Base-by-base conservation (phyloP, 1,140 invertebrate species). In the Lanistes nyassanus region DNA sequence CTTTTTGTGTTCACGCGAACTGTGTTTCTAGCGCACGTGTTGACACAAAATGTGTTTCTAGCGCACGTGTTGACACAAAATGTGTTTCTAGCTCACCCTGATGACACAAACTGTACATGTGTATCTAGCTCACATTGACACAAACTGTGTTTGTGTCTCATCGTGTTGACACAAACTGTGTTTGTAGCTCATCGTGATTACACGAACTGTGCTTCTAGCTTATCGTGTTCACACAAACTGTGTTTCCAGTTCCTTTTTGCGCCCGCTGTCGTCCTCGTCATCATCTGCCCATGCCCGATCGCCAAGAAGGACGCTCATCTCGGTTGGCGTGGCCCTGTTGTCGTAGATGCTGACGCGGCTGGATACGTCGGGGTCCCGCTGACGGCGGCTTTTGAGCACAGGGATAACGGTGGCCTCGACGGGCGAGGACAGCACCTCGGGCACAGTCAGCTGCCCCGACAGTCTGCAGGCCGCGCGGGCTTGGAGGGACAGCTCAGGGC, bases 221-320 rank as follows among this genome's bases (percentile, higher is more conserved):
- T n/a, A n/a, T n/a, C 42, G 31, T n/a, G 23, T 23, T 39, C 36
- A 66, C 21, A n/a, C 37, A 34, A 72, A 72, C 34, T 19, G 42
- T 3, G 70, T 56, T 56, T 72, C 70, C 0, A 3, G 19, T 11
- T 72, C 34, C 36, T 16, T 34, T 31, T 34, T 21, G 62, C 37
- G 62, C n/a, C 66, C 23, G 31, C 23, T 26, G 23, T 16, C n/a
- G 66, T 67, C 56, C 39, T 72, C 69, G n/a, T 47, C 51, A 3
- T 36, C 75, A 29, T 26, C 26, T 19, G 31, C 55, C 36, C 68
- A 42, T 37, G 5, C 3, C 11, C 31, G 67, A 23, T 70, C 70
- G 47, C 62, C 71, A 21, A 77, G 47, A 21, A 75, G 26, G 21
- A 67, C 65, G 31, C 56, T 67, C 39, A 75, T 47, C 26, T 75